phyloP scores from a whole-genome alignment of 2,113 vertebrate species.

The Chlamydotis undulata region DNA sequence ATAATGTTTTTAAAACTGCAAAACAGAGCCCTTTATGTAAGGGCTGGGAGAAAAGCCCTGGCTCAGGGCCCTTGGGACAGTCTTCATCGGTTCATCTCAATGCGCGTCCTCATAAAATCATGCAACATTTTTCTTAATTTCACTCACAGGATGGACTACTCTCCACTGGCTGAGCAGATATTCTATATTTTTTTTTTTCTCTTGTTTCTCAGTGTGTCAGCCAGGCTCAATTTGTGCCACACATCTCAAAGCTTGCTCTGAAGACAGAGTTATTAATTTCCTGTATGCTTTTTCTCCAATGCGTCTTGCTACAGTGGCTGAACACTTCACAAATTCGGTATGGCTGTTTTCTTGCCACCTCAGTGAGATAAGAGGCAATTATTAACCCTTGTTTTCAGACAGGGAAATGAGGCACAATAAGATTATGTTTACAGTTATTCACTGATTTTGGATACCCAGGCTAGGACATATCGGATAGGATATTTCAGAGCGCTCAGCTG shows the following conservation, averaged over 20 bases:
- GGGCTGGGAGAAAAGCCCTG: neutral
- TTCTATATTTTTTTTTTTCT: neutral
- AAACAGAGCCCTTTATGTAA: neutral
- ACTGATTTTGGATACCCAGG: neutral
- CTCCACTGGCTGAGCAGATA: neutral
- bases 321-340: neutral
- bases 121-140: neutral
- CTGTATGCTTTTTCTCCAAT: neutral
- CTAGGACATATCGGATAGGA: neutral
- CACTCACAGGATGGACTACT: neutral
- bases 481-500: neutral
- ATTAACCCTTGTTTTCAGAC: neutral
- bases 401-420: neutral
- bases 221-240: neutral
- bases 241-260: neutral
- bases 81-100: neutral
- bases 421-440: neutral
- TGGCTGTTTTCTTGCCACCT: neutral
- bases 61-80: neutral
- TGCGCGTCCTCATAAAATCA: neutral
- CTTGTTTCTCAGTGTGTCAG: neutral
- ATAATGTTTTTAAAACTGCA: neutral
- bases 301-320: neutral
- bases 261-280: conserved; percentile 24
- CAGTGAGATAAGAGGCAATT: neutral